Percentiles rank a stretch among this genome's conserved stretches.
Evolutionary conservation across 2,888 invertebrate genomes (phyloP).

Genomic region (Lamellibrachia satsuma): DNA sequence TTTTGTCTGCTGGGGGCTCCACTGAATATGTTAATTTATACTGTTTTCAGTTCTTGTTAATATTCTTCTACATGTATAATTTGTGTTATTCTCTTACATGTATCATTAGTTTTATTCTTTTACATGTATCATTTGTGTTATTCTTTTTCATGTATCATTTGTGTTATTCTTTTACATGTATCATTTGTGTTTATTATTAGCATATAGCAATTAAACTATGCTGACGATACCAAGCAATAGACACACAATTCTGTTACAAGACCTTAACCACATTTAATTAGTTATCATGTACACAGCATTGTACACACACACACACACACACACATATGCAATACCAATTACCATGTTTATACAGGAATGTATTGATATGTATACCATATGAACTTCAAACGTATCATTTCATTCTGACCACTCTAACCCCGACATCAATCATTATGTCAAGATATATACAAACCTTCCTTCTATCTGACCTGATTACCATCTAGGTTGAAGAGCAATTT

Average conservation of each 20-base stretch:
- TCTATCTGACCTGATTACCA: background rate
- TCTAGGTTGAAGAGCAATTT: background rate
- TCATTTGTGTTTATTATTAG: too few relatives aligned
- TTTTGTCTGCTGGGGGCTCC: too few relatives aligned
- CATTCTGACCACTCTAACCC: background rate
- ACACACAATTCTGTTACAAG: background rate
- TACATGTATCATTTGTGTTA: too few relatives aligned
- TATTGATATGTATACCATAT: constrained; percentile 10
- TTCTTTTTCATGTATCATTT: too few relatives aligned
- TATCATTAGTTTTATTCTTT: too few relatives aligned
- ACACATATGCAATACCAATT: background rate
- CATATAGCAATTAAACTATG: too few relatives aligned
- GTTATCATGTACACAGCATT: background rate
- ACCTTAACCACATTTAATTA: background rate
- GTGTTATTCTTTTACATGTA: too few relatives aligned
- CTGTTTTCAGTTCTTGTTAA: too few relatives aligned
- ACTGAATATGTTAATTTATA: too few relatives aligned
- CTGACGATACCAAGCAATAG: too few relatives aligned
- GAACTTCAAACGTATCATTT: background rate
- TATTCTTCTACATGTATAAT: too few relatives aligned
- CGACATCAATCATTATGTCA: background rate
- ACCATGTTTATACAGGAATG: background rate
- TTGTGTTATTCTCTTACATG: too few relatives aligned
- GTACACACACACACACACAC: background rate
- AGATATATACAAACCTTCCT: background rate